A percentile compares a stretch with the other conserved stretches of the same genome.
Conservation (phyloP, 1,140 invertebrate species). For the Diprion similis region DNA sequence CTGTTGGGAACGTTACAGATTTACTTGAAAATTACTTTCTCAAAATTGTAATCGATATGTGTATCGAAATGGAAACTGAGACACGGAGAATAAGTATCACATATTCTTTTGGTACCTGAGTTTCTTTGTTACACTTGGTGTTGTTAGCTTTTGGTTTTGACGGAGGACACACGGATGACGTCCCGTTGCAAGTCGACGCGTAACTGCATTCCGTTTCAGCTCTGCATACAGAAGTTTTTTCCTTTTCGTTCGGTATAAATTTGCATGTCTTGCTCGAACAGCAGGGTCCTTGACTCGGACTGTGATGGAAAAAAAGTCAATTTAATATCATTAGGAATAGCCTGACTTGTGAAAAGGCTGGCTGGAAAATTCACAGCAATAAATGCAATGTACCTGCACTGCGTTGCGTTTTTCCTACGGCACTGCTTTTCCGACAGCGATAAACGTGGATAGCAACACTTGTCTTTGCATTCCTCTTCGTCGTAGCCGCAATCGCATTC, state of each 20-base stretch:
- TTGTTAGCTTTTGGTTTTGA: slow-evolving; percentile 79
- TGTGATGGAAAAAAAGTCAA: slow-evolving; percentile 54
- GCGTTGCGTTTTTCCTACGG: slow-evolving; percentile 74
- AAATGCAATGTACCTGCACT: slow-evolving; percentile 73
- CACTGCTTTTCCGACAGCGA: slow-evolving; percentile 81
- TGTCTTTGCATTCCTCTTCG: slow-evolving; percentile 89
- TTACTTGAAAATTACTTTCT: background rate
- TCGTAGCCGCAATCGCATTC: slow-evolving; percentile 99
- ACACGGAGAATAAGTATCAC: slow-evolving; percentile 26
- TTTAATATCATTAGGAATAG: background rate
- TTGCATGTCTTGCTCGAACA: slow-evolving; percentile 83
- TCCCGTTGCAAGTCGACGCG: slow-evolving; percentile 85
- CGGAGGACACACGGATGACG: slow-evolving; percentile 83
- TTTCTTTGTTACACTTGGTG: slow-evolving; percentile 85
- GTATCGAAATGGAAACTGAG: slow-evolving; percentile 18
- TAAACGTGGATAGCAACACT: slow-evolving; percentile 91
- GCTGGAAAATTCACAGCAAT: slow-evolving; percentile 15
- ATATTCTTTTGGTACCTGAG: slow-evolving; percentile 61
- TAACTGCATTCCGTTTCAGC: slow-evolving; percentile 88
- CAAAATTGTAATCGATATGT: background rate
- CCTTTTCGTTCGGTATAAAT: slow-evolving; percentile 73
- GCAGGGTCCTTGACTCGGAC: slow-evolving; percentile 96
- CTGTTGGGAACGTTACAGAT: slow-evolving; percentile 55
- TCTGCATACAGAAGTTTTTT: slow-evolving; percentile 81
- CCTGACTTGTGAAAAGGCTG: slow-evolving; percentile 32